A percentile compares a stretch with the other conserved stretches of the same genome.
These are phyloP conservation scores for Tyto alba DNA, from an alignment of 2,113 vertebrate genomes.

Conservation along the genomic window DNA sequence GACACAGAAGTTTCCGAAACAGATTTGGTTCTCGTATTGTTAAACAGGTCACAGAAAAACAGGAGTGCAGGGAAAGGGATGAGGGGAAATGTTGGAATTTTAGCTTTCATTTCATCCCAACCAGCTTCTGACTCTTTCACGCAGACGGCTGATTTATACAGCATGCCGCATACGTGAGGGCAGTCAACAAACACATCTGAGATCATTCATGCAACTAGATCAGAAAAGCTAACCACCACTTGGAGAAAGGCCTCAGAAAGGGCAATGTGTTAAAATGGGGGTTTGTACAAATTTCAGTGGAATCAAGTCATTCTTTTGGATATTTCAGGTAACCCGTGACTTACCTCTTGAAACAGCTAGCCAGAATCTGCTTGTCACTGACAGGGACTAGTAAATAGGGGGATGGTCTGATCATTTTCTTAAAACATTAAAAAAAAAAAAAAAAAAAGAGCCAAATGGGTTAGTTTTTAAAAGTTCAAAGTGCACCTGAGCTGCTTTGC, in stretches of 20 bases:
- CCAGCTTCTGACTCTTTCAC: neutral
- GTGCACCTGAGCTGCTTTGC: neutral
- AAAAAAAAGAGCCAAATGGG: neutral
- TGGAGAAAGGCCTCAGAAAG: neutral
- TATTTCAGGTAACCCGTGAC: neutral
- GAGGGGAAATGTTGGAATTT: neutral
- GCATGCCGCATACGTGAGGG: neutral
- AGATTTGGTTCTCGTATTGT: slow-evolving; percentile 75
- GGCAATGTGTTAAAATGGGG: neutral
- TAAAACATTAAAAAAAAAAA: neutral
- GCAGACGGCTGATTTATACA: neutral
- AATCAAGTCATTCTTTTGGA: neutral
- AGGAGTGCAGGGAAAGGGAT: neutral
- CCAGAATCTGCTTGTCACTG: neutral
- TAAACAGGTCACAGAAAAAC: slow-evolving; percentile 71
- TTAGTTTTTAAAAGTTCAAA: neutral
- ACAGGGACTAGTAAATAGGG: neutral
- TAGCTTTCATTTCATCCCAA: slow-evolving; percentile 1
- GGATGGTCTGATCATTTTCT: neutral
- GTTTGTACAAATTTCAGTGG: neutral
- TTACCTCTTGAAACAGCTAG: neutral
- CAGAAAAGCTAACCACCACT: neutral
- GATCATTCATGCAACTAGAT: neutral
- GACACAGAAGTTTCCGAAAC: slow-evolving; percentile 78
- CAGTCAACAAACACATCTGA: neutral